A percentile compares a stretch with the other conserved stretches of the same genome.
Conservation (phyloP, 2,113 vertebrate species). For the Bathybates hornii region DNA sequence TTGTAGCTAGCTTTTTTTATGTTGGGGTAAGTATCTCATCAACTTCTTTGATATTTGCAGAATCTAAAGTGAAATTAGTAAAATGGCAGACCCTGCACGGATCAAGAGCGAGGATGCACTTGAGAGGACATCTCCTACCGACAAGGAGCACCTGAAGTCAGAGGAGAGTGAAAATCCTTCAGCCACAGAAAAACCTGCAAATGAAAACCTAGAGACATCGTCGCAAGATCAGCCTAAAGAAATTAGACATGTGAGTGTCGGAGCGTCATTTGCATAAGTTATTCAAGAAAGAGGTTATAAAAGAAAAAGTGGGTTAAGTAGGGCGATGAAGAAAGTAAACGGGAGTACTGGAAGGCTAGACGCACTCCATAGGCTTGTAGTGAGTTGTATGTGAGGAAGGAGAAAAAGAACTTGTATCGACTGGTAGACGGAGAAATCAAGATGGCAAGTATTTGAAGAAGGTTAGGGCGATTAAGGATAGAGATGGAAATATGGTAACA, state of each 20-base stretch:
- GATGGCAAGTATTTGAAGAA: neutral
- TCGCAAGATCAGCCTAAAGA: constrained; percentile 17
- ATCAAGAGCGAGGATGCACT: constrained; percentile 29
- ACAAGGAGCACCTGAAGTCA: neutral
- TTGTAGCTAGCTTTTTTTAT: neutral
- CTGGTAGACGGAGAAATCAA: neutral
- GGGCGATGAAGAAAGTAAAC: neutral
- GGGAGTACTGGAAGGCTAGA: neutral
- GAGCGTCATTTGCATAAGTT: neutral
- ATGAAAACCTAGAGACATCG: constrained; percentile 24
- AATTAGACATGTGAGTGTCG: constrained; percentile 15
- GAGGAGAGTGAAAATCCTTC: neutral
- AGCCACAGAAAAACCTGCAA: neutral
- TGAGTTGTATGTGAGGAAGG: neutral
- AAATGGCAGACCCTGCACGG: constrained; percentile 73
- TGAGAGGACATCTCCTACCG: neutral
- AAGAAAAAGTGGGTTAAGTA: neutral
- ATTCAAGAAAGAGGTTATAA: neutral
- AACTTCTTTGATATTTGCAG: neutral
- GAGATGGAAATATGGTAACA: neutral
- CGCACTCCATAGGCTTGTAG: neutral
- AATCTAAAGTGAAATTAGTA: neutral
- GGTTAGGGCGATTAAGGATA: neutral
- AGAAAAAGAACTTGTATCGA: neutral
- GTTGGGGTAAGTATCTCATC: neutral